Percentiles rank a stretch among this genome's conserved stretches.
phyloP scores from a whole-genome alignment of 92 coral and sea anemone species.

The Ricordea florida region DNA sequence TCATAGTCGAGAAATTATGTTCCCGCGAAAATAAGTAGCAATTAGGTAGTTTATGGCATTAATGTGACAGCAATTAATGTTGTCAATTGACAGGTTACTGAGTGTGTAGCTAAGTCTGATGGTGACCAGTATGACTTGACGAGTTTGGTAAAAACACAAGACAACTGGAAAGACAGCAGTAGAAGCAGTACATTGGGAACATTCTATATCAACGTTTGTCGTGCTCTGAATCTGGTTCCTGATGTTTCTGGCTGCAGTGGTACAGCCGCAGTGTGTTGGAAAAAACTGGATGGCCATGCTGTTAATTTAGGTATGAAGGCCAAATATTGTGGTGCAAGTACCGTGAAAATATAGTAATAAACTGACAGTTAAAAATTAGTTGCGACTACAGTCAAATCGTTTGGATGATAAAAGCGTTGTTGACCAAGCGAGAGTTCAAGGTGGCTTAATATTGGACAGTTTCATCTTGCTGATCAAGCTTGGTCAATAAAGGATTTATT shows the following conservation, averaged over 20 bases:
- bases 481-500: too few species aligned
- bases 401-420: too few species aligned
- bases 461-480: too few species aligned
- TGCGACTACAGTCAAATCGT: too few species aligned
- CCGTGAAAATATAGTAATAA: background rate
- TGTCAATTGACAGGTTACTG: conserved; percentile 44
- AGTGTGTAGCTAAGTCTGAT: conserved; percentile 75
- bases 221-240: conserved; percentile 68
- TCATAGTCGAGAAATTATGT: too few species aligned
- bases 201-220: conserved; percentile 87
- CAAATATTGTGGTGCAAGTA: too few species aligned
- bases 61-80: too few species aligned
- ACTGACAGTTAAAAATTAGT: too few species aligned
- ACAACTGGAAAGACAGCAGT: conserved; percentile 65
- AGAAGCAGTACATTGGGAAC: conserved; percentile 54
- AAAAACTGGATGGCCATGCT: background rate
- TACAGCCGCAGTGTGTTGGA: conserved; percentile 75
- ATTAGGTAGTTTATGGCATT: too few species aligned
- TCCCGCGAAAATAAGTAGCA: too few species aligned
- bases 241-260: conserved; percentile 65
- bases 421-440: too few species aligned
- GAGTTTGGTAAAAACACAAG: conserved; percentile 66
- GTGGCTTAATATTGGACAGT: too few species aligned
- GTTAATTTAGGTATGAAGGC: conserved; percentile 70
- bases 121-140: conserved; percentile 81